A percentile compares a stretch with the other conserved stretches of the same genome.
Evolutionary conservation across 2,888 invertebrate genomes (phyloP).

Genomic region (Auanema freiburgensis): DNA sequence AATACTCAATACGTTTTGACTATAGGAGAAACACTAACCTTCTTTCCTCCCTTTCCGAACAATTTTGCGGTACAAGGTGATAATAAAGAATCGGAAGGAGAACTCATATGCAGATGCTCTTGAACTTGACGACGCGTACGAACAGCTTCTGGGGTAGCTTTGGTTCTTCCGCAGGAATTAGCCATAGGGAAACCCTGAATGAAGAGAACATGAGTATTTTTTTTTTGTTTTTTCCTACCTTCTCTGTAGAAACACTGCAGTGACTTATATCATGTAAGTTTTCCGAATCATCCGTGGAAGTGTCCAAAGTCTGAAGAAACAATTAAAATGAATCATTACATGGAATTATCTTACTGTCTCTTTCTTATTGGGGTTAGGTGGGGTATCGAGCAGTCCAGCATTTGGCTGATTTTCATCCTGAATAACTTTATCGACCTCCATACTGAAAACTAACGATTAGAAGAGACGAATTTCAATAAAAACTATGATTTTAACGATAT

Average conservation of each 20-base stretch:
- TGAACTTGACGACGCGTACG: slow-evolving; percentile 42
- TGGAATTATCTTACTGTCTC: no score
- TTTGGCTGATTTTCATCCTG: no score
- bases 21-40: slow-evolving; percentile 10
- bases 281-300: slow-evolving; percentile 1
- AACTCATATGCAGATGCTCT: slow-evolving; percentile 32
- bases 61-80: slow-evolving; percentile 48
- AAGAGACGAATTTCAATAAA: no score
- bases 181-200: slow-evolving; percentile 13
- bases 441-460: no score
- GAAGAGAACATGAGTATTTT: background rate
- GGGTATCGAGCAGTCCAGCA: no score
- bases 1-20: background rate
- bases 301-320: no score
- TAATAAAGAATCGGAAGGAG: slow-evolving; percentile 46
- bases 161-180: background rate
- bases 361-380: no score
- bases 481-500: no score
- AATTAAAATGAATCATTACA: no score
- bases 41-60: slow-evolving; percentile 28
- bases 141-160: slow-evolving; percentile 37
- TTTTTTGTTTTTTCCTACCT: background rate
- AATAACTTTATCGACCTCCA: no score
- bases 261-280: slow-evolving; percentile 13
- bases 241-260: slow-evolving; percentile 18